Evolutionary conservation across 2,113 vertebrate species (phyloP).

Genomic region (Neomonachus schauinslandi): DNA sequence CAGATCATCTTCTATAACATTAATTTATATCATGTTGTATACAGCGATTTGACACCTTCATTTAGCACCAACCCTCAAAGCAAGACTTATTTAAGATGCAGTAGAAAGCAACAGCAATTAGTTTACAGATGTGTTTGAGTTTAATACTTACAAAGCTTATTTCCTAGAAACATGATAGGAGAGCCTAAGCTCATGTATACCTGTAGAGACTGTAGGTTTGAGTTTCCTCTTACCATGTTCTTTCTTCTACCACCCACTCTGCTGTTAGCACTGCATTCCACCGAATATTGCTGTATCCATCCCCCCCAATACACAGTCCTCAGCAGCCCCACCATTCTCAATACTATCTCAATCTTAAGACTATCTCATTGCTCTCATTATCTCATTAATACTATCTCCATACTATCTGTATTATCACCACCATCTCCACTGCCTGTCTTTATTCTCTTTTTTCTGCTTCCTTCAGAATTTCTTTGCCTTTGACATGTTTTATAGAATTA

Average conservation of each 20-base stretch:
- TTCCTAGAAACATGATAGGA: neutral
- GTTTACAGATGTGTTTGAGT: neutral
- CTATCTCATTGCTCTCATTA: neutral
- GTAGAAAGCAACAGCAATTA: neutral
- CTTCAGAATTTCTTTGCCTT: neutral
- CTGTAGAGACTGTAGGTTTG: neutral
- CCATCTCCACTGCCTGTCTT: neutral
- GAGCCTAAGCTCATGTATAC: neutral
- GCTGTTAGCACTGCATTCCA: neutral
- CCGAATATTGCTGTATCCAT: neutral
- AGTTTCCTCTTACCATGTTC: neutral
- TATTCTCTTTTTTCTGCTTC: neutral
- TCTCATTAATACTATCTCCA: neutral
- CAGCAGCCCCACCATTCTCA: accelerated
- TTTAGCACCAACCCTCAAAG: neutral
- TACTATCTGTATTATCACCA: neutral
- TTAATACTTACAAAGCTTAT: neutral
- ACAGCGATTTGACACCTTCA: neutral
- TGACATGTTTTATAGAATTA: neutral
- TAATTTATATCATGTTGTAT: conserved; percentile 46
- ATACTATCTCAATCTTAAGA: neutral
- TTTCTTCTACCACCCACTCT: neutral
- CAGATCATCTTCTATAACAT: conserved; percentile 1
- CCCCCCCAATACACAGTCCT: neutral
- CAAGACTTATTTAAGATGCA: neutral